A percentile compares a stretch with the other conserved stretches of the same genome.
phyloP scores from a whole-genome alignment of 2,113 vertebrate species.

The Muntiacus muntjak region DNA sequence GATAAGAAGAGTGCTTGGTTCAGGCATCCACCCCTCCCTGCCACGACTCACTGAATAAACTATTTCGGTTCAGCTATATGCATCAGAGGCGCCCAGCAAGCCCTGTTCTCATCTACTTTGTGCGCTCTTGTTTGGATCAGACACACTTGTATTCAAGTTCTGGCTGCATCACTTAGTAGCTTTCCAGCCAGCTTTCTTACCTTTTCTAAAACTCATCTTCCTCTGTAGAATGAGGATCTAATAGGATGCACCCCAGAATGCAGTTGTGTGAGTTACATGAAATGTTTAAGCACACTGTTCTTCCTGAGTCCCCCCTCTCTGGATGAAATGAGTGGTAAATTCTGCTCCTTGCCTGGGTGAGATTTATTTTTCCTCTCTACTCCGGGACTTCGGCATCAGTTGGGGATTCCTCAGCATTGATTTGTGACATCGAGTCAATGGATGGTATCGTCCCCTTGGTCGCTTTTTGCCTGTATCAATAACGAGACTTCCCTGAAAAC shows the following conservation, averaged over 20 bases:
- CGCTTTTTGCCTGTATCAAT: background rate
- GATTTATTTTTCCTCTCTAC: slow-evolving; percentile 18
- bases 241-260: background rate
- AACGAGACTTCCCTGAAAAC: background rate
- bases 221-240: background rate
- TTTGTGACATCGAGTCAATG: background rate
- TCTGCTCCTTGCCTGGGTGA: background rate
- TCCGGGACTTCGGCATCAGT: background rate
- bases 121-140: background rate
- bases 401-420: background rate
- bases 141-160: background rate
- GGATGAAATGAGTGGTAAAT: background rate
- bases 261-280: background rate
- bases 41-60: background rate
- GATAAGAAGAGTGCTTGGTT: background rate
- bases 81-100: background rate
- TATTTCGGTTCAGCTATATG: background rate
- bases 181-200: background rate
- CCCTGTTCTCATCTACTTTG: background rate
- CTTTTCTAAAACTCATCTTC: background rate
- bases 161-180: background rate
- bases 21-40: accelerated
- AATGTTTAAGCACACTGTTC: background rate
- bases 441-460: background rate
- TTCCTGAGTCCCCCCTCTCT: background rate